Conservation (phyloP, 2,888 invertebrate genomes). For the Chirona hameri region DNA sequence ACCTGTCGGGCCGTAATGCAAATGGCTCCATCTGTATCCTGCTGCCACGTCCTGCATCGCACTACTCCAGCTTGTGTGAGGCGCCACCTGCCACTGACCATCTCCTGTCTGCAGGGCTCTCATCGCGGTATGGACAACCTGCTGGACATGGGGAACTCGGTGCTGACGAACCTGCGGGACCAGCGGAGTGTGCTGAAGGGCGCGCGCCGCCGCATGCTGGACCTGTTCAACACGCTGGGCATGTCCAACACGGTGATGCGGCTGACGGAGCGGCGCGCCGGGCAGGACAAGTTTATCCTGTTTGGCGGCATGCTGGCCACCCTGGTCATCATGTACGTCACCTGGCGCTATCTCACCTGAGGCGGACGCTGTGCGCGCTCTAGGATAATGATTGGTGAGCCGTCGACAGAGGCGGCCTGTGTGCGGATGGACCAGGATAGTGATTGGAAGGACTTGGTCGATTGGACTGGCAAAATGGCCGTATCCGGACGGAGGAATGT, state of each 20-base stretch:
- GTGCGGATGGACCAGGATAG: background rate
- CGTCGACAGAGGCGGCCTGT: background rate
- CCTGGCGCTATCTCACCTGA: conserved; percentile 54
- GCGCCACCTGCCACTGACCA: background rate
- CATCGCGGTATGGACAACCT: conserved; percentile 84
- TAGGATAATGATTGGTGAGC: background rate
- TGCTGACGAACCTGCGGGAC: conserved; percentile 73
- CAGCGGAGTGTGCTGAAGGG: conserved; percentile 82
- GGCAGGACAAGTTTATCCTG: conserved; percentile 84
- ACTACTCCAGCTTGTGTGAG: background rate
- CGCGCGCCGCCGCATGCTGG: conserved; percentile 77
- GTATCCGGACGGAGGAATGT: too few relatives aligned
- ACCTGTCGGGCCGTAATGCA: too few relatives aligned
- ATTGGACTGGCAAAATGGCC: too few relatives aligned
- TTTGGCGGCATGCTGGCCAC: conserved; percentile 84
- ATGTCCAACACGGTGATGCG: conserved; percentile 93
- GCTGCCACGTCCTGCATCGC: background rate
- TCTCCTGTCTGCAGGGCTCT: conserved; percentile 56
- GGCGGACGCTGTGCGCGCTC: background rate
- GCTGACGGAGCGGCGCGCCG: conserved; percentile 79
- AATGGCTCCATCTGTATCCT: background rate
- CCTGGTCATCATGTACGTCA: conserved; percentile 69
- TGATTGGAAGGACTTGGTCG: too few relatives aligned
- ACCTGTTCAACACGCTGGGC: conserved; percentile 86
- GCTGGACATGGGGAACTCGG: conserved; percentile 67